Evolutionary conservation across 37 sponge, comb jelly and placozoan genomes (phyloP).

Genomic region (Halichondria panicea): DNA sequence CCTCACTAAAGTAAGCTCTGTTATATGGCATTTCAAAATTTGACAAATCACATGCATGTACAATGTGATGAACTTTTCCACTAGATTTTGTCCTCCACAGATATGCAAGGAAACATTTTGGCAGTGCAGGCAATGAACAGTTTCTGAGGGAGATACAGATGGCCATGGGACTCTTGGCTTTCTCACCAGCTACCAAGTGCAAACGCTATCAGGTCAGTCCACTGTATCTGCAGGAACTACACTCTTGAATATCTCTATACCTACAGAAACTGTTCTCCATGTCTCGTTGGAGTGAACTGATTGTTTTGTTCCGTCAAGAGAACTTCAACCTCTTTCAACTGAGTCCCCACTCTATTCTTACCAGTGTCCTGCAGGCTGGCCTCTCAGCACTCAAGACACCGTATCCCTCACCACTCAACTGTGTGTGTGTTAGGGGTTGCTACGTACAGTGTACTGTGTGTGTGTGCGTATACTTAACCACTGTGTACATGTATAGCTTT

Average conservation of each 20-base stretch:
- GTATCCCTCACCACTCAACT: conserved; percentile 50
- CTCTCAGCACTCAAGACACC: conserved; percentile 96
- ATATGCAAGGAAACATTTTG: conserved; percentile 85
- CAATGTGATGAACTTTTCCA: not conserved
- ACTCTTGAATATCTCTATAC: not conserved
- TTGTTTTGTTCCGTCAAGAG: conserved; percentile 81
- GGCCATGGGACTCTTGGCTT: conserved; percentile 93
- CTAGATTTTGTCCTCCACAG: conserved; percentile 32
- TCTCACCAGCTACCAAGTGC: conserved; percentile 62
- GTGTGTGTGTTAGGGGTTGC: not conserved
- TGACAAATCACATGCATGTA: not conserved
- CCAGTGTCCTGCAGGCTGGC: conserved; percentile 89
- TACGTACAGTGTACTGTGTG: not conserved
- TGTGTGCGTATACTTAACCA: not conserved
- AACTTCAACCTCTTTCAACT: conserved; percentile 89
- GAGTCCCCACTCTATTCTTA: conserved; percentile 75
- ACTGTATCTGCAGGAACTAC: not conserved
- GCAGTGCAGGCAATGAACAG: conserved; percentile 33
- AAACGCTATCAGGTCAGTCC: conserved; percentile 70
- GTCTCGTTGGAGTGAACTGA: conserved; percentile 85
- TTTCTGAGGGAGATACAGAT: conserved; percentile 68
- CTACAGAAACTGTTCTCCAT: conserved; percentile 78
- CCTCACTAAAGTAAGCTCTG: too few relatives aligned
- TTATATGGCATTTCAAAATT: too few relatives aligned
- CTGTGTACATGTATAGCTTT: not conserved